Conservation (phyloP, 2,888 invertebrate species). For the Nemotelus nigrinus region DNA sequence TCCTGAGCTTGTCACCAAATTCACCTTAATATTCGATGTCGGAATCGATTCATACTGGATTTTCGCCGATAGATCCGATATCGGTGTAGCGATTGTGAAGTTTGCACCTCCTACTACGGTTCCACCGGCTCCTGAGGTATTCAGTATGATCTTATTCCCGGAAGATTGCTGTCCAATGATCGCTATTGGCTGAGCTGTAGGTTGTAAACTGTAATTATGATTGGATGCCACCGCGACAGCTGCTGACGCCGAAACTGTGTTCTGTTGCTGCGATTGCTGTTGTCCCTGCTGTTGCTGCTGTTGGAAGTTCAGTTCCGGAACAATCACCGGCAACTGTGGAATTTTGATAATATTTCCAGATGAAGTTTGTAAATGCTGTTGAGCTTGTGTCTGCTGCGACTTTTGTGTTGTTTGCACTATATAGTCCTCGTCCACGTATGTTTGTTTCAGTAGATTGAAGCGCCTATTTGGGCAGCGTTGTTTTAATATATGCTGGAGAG, state of each 20-base stretch:
- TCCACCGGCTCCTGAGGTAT: conserved; percentile 55
- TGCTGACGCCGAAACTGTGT: conserved; percentile 55
- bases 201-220: conserved; percentile 64
- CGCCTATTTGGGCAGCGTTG: conserved; percentile 36
- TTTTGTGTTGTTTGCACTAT: conserved; percentile 44
- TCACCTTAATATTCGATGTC: conserved; percentile 63
- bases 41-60: conserved; percentile 61
- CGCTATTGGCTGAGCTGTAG: conserved; percentile 62
- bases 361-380: conserved; percentile 56
- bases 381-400: conserved; percentile 45
- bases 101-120: conserved; percentile 53
- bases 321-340: conserved; percentile 61
- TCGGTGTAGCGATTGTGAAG: conserved; percentile 60
- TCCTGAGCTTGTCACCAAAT: conserved; percentile 60
- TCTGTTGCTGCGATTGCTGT: conserved; percentile 50
- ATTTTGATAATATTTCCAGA: conserved; percentile 62
- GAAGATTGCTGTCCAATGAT: conserved; percentile 57
- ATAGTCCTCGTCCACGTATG: conserved; percentile 57
- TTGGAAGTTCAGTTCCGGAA: conserved; percentile 60
- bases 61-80: conserved; percentile 60
- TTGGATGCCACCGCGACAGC: conserved; percentile 61
- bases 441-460: conserved; percentile 8
- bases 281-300: conserved; percentile 50
- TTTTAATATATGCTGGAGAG: conserved; percentile 55
- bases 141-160: conserved; percentile 62